These are phyloP conservation scores for Chionis minor DNA, from an alignment of 2,113 vertebrate species.

Conservation along the genomic window DNA sequence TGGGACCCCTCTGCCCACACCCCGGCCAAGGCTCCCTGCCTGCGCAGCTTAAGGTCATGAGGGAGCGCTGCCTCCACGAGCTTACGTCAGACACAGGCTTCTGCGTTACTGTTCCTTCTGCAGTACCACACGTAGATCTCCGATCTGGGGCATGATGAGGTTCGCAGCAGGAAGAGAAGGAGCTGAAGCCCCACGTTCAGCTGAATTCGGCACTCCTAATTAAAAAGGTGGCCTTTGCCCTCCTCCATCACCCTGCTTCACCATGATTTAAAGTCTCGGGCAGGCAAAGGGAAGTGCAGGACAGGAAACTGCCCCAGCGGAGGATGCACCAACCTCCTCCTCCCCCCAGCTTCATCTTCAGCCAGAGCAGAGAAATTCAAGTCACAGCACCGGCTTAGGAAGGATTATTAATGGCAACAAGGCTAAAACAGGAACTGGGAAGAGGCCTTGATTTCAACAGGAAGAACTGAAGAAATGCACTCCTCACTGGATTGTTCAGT, in stretches of 20 bases:
- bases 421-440: slow-evolving; percentile 32
- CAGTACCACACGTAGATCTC: not conserved
- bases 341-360: not conserved
- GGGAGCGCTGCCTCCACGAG: not conserved
- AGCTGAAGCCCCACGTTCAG: not conserved
- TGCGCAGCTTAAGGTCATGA: not conserved
- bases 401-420: slow-evolving; percentile 8
- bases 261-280: fast-evolving
- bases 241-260: not conserved
- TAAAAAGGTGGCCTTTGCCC: not conserved
- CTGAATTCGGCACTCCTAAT: not conserved
- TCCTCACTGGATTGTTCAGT: slow-evolving; percentile 33
- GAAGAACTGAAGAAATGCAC: slow-evolving; percentile 12
- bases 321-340: not conserved
- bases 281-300: not conserved
- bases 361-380: not conserved
- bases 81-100: not conserved
- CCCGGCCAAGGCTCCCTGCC: not conserved
- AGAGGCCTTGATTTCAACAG: slow-evolving; percentile 44
- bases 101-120: not conserved
- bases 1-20: not conserved
- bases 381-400: not conserved
- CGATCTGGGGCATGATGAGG: fast-evolving
- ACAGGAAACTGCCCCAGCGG: not conserved
- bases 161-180: not conserved